Percentiles rank a stretch among this genome's conserved stretches.
Conservation (phyloP, 2,113 vertebrate genomes). For the Anolis carolinensis region DNA sequence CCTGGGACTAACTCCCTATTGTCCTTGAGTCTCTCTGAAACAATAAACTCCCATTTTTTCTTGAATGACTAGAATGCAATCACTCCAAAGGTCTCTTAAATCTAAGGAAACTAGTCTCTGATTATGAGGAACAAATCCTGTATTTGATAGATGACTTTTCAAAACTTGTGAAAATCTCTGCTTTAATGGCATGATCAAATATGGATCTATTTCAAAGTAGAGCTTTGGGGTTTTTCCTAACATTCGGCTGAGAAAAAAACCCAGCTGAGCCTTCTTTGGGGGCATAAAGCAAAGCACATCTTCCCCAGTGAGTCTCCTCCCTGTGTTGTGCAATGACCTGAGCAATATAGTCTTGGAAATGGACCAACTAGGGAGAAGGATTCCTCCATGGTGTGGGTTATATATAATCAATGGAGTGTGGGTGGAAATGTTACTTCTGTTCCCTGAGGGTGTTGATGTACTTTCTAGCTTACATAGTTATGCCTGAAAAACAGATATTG, state of each 20-base stretch:
- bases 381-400: not conserved
- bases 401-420: not conserved
- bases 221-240: slow-evolving; percentile 56
- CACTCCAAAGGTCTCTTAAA: not conserved
- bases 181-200: slow-evolving; percentile 2
- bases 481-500: not conserved
- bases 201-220: slow-evolving; percentile 17
- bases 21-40: too few species aligned
- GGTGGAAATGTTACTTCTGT: not conserved
- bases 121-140: slow-evolving; percentile 27
- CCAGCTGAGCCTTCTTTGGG: not conserved
- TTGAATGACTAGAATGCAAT: not conserved
- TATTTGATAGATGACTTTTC: not conserved
- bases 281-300: slow-evolving; percentile 16
- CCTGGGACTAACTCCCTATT: too few species aligned
- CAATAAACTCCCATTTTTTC: too few species aligned
- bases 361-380: not conserved
- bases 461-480: not conserved
- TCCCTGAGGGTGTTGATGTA: not conserved
- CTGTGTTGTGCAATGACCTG: not conserved
- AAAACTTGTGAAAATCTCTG: not conserved
- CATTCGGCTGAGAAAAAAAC: slow-evolving; percentile 31
- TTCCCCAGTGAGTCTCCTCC: slow-evolving; percentile 28
- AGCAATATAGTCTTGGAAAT: slow-evolving; percentile 28
- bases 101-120: not conserved